phyloP scores from a whole-genome alignment of 2,888 invertebrate genomes.

The Linyphia triangularis region DNA sequence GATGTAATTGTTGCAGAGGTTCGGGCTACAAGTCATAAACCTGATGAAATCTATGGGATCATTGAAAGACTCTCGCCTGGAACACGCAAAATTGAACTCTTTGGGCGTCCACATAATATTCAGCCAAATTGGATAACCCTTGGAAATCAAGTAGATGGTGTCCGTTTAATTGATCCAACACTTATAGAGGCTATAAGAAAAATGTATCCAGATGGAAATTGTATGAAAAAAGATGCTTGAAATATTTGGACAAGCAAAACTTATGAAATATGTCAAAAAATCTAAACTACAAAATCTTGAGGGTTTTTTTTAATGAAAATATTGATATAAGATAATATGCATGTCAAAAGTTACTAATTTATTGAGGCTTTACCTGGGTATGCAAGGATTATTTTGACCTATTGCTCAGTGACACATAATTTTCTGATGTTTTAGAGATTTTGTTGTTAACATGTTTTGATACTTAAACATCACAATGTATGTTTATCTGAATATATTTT shows the following conservation, averaged over 20 bases:
- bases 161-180: conserved; percentile 93
- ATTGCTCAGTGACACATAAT: too few relatives aligned
- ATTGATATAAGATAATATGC: too few relatives aligned
- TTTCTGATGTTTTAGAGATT: too few relatives aligned
- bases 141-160: conserved; percentile 98
- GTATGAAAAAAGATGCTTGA: conserved; percentile 76
- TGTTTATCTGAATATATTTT: too few relatives aligned
- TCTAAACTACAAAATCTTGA: too few relatives aligned
- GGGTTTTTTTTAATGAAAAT: too few relatives aligned
- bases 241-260: neutral
- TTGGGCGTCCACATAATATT: conserved; percentile 97
- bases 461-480: too few relatives aligned
- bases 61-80: conserved; percentile 97
- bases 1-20: conserved; percentile 99
- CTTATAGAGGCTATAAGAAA: conserved; percentile 93
- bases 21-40: conserved; percentile 97
- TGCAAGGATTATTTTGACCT: too few relatives aligned
- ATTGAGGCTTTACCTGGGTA: too few relatives aligned
- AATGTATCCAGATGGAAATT: conserved; percentile 92
- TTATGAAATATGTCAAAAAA: too few relatives aligned
- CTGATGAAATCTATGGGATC: conserved; percentile 98
- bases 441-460: too few relatives aligned
- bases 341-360: too few relatives aligned
- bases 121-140: conserved; percentile 98
- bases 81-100: conserved; percentile 97